phyloP scores from a whole-genome alignment of 1,140 invertebrate species.

The Brachionus calyciflorus region DNA sequence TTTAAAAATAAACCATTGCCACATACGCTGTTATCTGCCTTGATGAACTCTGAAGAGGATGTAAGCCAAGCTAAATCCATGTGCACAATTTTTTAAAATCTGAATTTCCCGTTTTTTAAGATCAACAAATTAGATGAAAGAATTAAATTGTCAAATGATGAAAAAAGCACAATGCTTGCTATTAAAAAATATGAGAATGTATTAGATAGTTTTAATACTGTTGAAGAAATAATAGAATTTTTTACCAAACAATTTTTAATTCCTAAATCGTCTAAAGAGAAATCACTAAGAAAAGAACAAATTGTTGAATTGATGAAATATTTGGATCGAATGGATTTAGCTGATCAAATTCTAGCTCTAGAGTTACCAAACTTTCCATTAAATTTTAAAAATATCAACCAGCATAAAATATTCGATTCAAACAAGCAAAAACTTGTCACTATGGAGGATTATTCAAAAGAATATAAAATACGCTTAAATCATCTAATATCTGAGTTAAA shows the following conservation, averaged over 20 bases:
- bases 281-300: not conserved
- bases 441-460: not conserved
- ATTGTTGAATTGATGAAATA: conserved; percentile 38
- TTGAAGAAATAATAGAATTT: conserved; percentile 12
- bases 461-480: not conserved
- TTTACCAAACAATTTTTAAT: not conserved
- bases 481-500: not conserved
- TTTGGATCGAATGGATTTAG: not conserved
- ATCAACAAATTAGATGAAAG: conserved; percentile 14
- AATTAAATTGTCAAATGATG: conserved; percentile 29
- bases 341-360: not conserved
- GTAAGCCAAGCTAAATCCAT: not conserved
- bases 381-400: not conserved
- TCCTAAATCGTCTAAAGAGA: conserved; percentile 1
- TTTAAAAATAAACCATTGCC: conserved; percentile 19
- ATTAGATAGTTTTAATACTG: not conserved
- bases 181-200: conserved; percentile 23
- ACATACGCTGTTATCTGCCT: not conserved
- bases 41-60: conserved; percentile 15
- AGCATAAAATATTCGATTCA: not conserved
- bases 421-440: not conserved
- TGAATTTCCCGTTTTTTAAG: not conserved
- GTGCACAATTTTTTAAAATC: not conserved
- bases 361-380: not conserved
- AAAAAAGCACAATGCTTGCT: conserved; percentile 1